phyloP scores from a whole-genome alignment of 2,113 vertebrate species.

The Tauraco erythrolophus region DNA sequence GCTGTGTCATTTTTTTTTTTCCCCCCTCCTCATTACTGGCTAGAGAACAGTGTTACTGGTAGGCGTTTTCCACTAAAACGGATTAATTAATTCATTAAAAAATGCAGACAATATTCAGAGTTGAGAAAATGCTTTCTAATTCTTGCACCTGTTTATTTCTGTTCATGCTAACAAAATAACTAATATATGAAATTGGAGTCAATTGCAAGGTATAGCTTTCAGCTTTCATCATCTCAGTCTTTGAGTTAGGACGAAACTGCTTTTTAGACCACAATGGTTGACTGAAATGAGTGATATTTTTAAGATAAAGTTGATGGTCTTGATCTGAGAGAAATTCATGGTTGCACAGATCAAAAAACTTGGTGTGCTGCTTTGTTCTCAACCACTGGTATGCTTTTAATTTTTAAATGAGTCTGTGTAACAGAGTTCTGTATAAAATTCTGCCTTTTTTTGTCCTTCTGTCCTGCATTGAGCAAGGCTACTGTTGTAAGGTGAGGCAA shows the following conservation, averaged over 20 bases:
- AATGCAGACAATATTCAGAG: background rate
- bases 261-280: background rate
- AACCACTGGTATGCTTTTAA: background rate
- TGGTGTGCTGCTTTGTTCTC: background rate
- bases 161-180: background rate
- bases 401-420: background rate
- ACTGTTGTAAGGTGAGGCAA: background rate
- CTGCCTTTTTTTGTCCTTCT: background rate
- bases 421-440: background rate
- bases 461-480: background rate
- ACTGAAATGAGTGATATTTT: background rate
- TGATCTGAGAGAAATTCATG: background rate
- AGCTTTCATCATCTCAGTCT: background rate
- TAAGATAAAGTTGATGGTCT: background rate
- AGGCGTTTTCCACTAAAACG: background rate
- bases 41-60: background rate
- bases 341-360: background rate
- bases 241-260: background rate
- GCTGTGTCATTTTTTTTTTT: rapidly evolving
- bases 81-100: background rate
- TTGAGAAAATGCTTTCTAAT: background rate
- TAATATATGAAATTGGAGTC: background rate
- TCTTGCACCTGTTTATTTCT: background rate
- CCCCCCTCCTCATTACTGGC: background rate
- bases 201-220: background rate